A percentile compares a stretch with the other conserved stretches of the same genome.
phyloP scores from a whole-genome alignment of 1,140 invertebrate genomes.

The Battus philenor region DNA sequence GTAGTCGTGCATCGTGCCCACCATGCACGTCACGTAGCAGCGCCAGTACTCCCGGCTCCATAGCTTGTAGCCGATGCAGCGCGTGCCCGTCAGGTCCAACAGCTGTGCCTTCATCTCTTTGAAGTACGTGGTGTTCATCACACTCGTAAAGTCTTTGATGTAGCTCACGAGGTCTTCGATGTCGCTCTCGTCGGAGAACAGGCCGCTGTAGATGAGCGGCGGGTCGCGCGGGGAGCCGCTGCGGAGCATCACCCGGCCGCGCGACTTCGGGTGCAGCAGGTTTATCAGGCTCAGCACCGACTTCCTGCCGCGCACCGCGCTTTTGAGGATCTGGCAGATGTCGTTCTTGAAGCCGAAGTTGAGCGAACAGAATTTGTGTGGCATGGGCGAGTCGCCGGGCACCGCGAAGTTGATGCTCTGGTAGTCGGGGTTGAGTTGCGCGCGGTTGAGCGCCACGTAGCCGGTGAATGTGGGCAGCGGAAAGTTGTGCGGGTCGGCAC shows the following conservation, averaged over 20 bases:
- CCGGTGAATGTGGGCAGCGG: constrained; percentile 85
- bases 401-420: constrained; percentile 17
- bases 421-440: constrained; percentile 24
- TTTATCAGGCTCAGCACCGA: constrained; percentile 14
- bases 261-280: constrained; percentile 15
- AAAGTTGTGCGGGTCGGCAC: constrained; percentile 80
- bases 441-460: constrained; percentile 78
- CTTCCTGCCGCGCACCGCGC: constrained; percentile 20
- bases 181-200: constrained; percentile 17
- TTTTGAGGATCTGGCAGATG: constrained; percentile 23
- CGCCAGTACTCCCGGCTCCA: constrained; percentile 8
- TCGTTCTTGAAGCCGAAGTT: constrained; percentile 14
- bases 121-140: constrained; percentile 10
- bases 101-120: background rate
- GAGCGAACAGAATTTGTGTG: constrained; percentile 14
- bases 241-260: constrained; percentile 13
- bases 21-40: background rate
- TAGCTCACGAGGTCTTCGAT: constrained; percentile 1
- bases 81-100: constrained; percentile 3
- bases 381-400: constrained; percentile 2
- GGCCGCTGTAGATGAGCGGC: constrained; percentile 9
- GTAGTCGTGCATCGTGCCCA: constrained; percentile 8
- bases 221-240: constrained; percentile 13
- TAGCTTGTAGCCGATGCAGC: background rate
- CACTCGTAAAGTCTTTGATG: background rate